These are phyloP conservation scores for Eupleurogrammus muticus DNA, from an alignment of 2,797 vertebrate species.

Conservation along the genomic window DNA sequence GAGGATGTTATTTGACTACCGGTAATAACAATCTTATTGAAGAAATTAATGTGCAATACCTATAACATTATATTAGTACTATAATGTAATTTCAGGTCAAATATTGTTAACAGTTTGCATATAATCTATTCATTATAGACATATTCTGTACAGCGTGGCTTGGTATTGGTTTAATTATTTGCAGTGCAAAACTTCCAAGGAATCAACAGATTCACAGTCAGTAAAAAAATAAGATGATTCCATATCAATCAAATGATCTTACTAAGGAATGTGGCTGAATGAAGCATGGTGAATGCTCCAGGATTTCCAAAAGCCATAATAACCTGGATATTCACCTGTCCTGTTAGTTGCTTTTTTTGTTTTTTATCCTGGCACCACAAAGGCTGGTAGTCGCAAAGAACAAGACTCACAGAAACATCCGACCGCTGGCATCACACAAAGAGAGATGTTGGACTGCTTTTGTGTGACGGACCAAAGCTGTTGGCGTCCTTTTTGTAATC, in stretches of 20 bases:
- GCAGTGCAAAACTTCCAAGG: constrained; percentile 28
- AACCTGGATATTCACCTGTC: not conserved
- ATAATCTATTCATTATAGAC: constrained; percentile 14
- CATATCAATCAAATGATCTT: constrained; percentile 24
- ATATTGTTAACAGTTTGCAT: not conserved
- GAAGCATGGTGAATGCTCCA: constrained; percentile 11
- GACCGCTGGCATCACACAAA: not conserved
- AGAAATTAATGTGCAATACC: not conserved
- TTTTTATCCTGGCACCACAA: not conserved
- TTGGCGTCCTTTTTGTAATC: not conserved
- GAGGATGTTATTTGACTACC: not conserved
- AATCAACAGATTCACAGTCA: constrained; percentile 35
- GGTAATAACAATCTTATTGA: not conserved
- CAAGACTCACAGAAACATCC: not conserved
- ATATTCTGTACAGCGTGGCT: constrained; percentile 1
- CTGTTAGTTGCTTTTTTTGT: not conserved
- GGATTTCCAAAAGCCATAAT: constrained; percentile 7
- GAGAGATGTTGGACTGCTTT: not conserved
- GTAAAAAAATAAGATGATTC: constrained; percentile 35
- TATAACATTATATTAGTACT: not conserved
- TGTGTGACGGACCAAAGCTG: not conserved
- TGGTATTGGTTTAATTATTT: constrained; percentile 11
- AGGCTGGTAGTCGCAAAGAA: not conserved
- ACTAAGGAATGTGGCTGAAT: constrained; percentile 7
- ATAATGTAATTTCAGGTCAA: constrained; percentile 8